phyloP scores from a whole-genome alignment of 1,140 invertebrate genomes.

The Lamellibrachia luymesi region DNA sequence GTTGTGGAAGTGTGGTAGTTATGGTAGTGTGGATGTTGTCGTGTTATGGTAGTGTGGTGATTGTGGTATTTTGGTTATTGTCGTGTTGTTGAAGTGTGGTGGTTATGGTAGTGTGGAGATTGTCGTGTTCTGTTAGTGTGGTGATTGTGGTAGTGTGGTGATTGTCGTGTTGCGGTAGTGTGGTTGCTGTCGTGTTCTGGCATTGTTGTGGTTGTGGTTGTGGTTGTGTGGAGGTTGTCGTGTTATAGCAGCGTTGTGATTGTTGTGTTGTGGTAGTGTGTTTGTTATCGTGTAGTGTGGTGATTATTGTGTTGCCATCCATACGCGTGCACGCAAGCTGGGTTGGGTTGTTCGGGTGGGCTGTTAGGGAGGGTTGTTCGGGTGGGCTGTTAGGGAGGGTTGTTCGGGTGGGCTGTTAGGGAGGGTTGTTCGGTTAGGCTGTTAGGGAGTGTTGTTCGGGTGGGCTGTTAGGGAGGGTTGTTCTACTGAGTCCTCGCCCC shows the following conservation, averaged over 20 bases:
- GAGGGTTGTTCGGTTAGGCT: too few species aligned
- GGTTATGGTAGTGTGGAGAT: background rate
- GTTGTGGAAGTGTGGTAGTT: background rate
- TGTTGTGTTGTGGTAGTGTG: background rate
- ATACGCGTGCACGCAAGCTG: background rate
- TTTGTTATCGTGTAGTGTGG: too few species aligned
- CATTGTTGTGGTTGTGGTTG: background rate
- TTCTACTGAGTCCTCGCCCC: background rate
- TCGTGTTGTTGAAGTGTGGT: too few species aligned
- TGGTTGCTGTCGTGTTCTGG: background rate
- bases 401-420: too few species aligned
- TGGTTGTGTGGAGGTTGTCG: background rate
- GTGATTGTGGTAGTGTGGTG: background rate
- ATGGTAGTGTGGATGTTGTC: background rate
- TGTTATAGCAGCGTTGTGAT: too few species aligned
- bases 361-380: too few species aligned
- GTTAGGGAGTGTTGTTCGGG: too few species aligned
- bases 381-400: too few species aligned
- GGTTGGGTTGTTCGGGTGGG: background rate
- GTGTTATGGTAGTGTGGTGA: background rate
- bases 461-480: too few species aligned
- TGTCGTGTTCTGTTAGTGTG: background rate
- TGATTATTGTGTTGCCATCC: background rate
- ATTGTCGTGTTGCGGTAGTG: background rate
- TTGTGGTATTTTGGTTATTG: background rate